These are phyloP conservation scores for Mionectes olivaceus DNA, from an alignment of 2,797 vertebrate species.

Conservation along the genomic window DNA sequence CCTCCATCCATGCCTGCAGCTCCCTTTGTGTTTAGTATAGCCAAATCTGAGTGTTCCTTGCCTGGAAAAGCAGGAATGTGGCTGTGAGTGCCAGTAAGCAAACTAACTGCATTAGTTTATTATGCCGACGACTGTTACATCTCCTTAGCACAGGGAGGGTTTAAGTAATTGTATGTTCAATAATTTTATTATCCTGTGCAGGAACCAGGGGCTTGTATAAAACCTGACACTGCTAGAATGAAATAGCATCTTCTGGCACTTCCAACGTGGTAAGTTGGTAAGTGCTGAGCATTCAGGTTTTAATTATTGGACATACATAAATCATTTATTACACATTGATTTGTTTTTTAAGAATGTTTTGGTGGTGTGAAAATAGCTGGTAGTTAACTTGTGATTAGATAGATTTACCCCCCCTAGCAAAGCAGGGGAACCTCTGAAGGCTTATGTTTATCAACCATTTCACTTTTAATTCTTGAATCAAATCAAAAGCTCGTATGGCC, in stretches of 20 bases:
- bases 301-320: slow-evolving; percentile 4
- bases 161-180: background rate
- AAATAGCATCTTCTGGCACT: background rate
- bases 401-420: slow-evolving; percentile 32
- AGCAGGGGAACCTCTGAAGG: background rate
- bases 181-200: background rate
- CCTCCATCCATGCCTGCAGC: background rate
- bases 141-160: background rate
- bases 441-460: background rate
- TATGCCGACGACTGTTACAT: background rate
- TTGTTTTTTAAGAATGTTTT: slow-evolving; percentile 13
- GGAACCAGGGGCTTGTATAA: background rate
- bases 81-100: background rate
- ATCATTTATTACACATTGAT: slow-evolving; percentile 35
- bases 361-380: background rate
- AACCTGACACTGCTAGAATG: background rate
- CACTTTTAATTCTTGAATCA: background rate
- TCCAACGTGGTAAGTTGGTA: background rate
- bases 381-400: background rate
- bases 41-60: background rate
- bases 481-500: background rate
- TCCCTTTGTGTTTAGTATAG: fast-evolving
- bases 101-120: background rate
- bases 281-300: background rate
- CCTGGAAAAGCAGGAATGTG: background rate